phyloP scores from a whole-genome alignment of 2,888 invertebrate genomes.

The Nomada fabriciana region DNA sequence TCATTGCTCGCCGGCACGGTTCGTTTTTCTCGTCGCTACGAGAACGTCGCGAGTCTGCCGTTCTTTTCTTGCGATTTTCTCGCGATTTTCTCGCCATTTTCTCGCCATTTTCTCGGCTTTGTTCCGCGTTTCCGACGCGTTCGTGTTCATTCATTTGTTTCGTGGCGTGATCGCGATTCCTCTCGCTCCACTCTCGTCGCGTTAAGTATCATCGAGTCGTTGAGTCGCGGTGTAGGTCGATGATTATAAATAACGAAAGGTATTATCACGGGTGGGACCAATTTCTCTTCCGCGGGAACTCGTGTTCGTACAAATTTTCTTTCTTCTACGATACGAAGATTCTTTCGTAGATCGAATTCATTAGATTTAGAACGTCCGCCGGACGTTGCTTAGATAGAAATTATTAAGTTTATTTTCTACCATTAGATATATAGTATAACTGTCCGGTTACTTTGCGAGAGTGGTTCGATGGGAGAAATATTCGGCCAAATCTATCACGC shows the following conservation, averaged over 20 bases:
- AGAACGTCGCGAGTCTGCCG: conserved; percentile 1
- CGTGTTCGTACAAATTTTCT: not conserved
- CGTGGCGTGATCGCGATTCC: conserved; percentile 60
- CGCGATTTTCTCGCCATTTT: too few relatives aligned
- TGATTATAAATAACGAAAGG: conserved; percentile 3
- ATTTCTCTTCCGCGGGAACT: conserved; percentile 37
- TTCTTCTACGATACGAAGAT: not conserved
- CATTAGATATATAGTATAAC: not conserved
- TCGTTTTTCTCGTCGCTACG: conserved; percentile 32
- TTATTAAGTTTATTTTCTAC: conserved; percentile 5
- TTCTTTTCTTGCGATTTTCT: conserved; percentile 17
- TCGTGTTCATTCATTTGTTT: conserved; percentile 48
- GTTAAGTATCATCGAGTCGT: conserved; percentile 2
- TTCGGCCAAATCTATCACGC: conserved; percentile 56
- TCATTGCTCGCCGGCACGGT: conserved; percentile 17
- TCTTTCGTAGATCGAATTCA: not conserved
- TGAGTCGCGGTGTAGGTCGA: not conserved
- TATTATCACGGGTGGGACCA: conserved; percentile 60
- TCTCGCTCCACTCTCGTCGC: conserved; percentile 43
- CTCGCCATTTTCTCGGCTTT: conserved; percentile 3
- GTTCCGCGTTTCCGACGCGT: conserved; percentile 30
- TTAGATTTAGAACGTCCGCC: conserved; percentile 19
- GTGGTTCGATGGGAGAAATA: conserved; percentile 37
- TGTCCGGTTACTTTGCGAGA: conserved; percentile 17
- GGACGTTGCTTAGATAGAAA: conserved; percentile 23